phyloP scores from a whole-genome alignment of 1,140 invertebrate species.

The Vollenhovia emeryi region DNA sequence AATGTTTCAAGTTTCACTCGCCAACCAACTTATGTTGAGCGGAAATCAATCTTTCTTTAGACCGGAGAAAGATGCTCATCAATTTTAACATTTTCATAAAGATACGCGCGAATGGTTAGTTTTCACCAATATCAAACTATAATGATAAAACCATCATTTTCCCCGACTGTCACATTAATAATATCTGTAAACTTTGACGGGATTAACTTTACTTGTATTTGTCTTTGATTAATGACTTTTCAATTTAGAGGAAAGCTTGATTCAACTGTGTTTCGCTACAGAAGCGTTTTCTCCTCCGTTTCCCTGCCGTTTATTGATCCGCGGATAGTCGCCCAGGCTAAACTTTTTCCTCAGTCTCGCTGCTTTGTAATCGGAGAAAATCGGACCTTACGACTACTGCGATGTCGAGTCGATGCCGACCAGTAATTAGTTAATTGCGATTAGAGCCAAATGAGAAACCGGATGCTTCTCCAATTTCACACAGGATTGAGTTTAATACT shows the following conservation, averaged over 20 bases:
- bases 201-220: no score
- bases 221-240: not conserved
- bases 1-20: conserved; percentile 20
- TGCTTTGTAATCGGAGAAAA: conserved; percentile 61
- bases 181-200: no score
- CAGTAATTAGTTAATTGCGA: conserved; percentile 66
- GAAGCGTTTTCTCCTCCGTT: not conserved
- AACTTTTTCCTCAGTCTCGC: not conserved
- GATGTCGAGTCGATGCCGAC: conserved; percentile 35
- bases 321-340: not conserved
- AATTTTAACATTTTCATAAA: not conserved
- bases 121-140: not conserved
- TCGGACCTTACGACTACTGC: conserved; percentile 46
- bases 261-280: not conserved
- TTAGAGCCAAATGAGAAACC: conserved; percentile 25
- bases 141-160: not conserved
- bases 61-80: not conserved
- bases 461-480: conserved; percentile 8
- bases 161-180: not conserved
- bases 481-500: not conserved
- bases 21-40: conserved; percentile 1
- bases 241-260: not conserved
- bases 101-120: not conserved
- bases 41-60: conserved; percentile 6
- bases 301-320: conserved; percentile 44